Conservation (phyloP, 2,888 invertebrate species). For the Tipula vernalis region DNA sequence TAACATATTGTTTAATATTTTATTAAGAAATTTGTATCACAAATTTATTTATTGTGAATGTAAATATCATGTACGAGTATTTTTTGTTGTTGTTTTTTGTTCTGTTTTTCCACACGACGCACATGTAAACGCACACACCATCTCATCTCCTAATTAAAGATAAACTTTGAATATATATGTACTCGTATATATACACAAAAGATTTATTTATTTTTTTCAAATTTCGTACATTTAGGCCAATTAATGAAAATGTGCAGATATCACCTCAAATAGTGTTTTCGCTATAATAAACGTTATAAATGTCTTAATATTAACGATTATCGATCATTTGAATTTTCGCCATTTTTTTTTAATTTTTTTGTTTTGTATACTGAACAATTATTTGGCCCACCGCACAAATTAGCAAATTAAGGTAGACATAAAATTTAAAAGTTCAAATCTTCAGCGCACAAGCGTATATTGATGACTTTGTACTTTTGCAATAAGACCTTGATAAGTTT, state of each 20-base stretch:
- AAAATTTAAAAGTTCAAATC: no score
- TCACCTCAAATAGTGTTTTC: not conserved
- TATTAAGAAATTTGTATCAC: not conserved
- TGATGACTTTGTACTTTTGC: no score
- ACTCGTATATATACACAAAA: not conserved
- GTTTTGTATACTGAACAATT: no score
- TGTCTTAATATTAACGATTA: not conserved
- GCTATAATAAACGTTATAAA: no score
- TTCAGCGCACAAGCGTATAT: no score
- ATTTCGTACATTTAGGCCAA: not conserved
- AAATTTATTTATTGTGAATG: not conserved
- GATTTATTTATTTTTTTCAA: not conserved
- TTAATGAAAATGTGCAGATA: not conserved
- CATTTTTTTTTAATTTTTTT: not conserved
- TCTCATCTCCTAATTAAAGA: not conserved
- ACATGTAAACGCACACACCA: not conserved
- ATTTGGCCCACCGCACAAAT: no score
- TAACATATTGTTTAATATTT: not conserved
- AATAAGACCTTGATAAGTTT: no score
- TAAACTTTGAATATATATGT: not conserved
- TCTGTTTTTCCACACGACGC: not conserved
- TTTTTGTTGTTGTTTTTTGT: no score
- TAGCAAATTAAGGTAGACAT: no score
- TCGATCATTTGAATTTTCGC: not conserved
- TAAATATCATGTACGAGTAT: not conserved